Evolutionary conservation across 92 coral and sea anemone species (phyloP), one percentile per base, ranked within the genome.

Genomic region (Montipora capitata): DNA sequence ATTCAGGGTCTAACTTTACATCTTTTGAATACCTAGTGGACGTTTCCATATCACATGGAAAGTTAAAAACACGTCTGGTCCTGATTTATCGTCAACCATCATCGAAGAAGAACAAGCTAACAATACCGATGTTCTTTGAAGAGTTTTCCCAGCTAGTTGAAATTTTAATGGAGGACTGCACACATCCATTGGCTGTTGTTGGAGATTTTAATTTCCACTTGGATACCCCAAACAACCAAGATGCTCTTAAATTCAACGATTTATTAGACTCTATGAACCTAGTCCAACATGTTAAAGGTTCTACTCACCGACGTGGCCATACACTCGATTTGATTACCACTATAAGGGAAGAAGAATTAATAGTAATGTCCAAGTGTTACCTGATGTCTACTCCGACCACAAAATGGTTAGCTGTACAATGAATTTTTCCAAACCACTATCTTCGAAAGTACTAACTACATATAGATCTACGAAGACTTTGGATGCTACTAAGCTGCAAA

Each of bases 161-260:
- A 18, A 58, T 79, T 13, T 13, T 79, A 77, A 77, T 52, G 64
- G 82, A 77, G 44, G 82, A 77, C 48, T 11, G 66, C 71, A 77
- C 40, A 20, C 10, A 79, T 79, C 87, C 87, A 38, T 39, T 83
- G 51, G 68, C 41, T 43, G 49, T 83, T 51, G 62, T 17, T 51
- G 86, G 86, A 64, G 77, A 81, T 40, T 68, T 81, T 10, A 81
- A 79, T 79, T 79, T 79, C 54, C 84, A 79, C 39, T 9, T 79
- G 54, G 85, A 81, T 65, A 44, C 39, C 62, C 57, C 15, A 11
- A 68, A 65, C 15, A 66, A 81, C 17, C 75, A 45, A 66, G 75
- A 81, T 81, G 86, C 86, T 41, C 86, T 81, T 17, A 66, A 45
- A 44, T 81, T 81, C 43, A 66, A 39, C 6, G 84, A 79, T 43